phyloP scores from a whole-genome alignment of 2,888 invertebrate genomes.

The Chymomyza caudatula region DNA sequence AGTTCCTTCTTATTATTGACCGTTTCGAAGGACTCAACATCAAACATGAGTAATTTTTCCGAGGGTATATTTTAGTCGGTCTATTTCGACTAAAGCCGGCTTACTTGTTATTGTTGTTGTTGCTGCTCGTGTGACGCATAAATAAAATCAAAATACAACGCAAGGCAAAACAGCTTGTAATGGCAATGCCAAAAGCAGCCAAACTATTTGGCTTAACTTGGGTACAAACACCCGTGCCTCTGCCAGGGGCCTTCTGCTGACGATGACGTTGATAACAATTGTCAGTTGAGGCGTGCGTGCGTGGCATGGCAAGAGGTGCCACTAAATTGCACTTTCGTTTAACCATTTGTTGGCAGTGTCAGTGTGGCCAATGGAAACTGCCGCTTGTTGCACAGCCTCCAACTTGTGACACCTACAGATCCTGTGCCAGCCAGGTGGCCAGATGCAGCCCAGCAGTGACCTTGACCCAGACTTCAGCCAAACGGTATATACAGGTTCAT shows the following conservation, averaged over 20 bases:
- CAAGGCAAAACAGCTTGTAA: slow-evolving; percentile 42
- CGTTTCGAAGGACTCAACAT: too few relatives aligned
- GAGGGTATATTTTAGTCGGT: too few relatives aligned
- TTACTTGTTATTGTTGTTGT: not conserved
- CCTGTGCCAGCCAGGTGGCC: slow-evolving; percentile 56
- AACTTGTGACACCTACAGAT: slow-evolving; percentile 39
- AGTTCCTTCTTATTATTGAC: too few relatives aligned
- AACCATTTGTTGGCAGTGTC: not conserved
- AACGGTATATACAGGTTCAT: slow-evolving; percentile 51
- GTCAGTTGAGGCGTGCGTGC: slow-evolving; percentile 38
- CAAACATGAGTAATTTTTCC: too few relatives aligned
- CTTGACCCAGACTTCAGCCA: not conserved
- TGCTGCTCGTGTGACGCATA: slow-evolving; percentile 37
- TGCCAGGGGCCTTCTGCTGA: not conserved
- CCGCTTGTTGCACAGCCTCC: slow-evolving; percentile 11
- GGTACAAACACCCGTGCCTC: not conserved
- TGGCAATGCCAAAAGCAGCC: slow-evolving; percentile 60
- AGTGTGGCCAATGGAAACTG: too few relatives aligned
- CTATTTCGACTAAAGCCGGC: not conserved
- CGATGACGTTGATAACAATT: slow-evolving; percentile 15
- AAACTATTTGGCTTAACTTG: slow-evolving; percentile 30
- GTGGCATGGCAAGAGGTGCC: slow-evolving; percentile 26
- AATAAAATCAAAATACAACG: slow-evolving; percentile 43
- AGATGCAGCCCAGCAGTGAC: slow-evolving; percentile 15
- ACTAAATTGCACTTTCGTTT: slow-evolving; percentile 10